Conservation (phyloP, 2,888 invertebrate genomes). For the Galeruca laticollis region DNA sequence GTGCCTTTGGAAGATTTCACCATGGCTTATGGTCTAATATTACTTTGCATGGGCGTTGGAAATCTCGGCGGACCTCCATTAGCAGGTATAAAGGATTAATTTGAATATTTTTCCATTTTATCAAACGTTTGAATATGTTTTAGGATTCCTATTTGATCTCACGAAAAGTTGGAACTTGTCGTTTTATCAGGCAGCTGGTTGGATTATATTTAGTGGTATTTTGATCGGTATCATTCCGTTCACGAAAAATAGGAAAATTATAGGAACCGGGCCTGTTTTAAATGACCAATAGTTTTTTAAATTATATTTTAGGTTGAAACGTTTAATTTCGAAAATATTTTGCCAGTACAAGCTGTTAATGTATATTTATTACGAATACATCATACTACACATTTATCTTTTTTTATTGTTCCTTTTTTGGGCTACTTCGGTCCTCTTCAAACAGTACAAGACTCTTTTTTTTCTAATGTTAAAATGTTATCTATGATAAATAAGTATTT, state of each 20-base stretch:
- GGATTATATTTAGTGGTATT: constrained; percentile 84
- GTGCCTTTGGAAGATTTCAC: constrained; percentile 93
- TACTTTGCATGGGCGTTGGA: constrained; percentile 92
- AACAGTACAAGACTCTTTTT: too few species aligned
- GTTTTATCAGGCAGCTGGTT: constrained; percentile 84
- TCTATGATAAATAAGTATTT: too few species aligned
- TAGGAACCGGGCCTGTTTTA: constrained; percentile 26
- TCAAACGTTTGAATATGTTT: constrained; percentile 45
- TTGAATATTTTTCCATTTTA: neutral
- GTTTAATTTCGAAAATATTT: neutral
- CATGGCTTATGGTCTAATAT: constrained; percentile 89
- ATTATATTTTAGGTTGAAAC: neutral
- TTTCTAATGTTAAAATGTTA: too few species aligned
- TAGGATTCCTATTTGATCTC: constrained; percentile 74
- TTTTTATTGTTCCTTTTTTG: neutral
- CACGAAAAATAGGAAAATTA: constrained; percentile 75
- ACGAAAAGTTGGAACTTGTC: constrained; percentile 82
- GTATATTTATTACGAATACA: constrained; percentile 2
- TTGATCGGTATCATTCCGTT: constrained; percentile 77
- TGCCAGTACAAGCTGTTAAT: constrained; percentile 1
- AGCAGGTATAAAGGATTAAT: constrained; percentile 73
- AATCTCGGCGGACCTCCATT: constrained; percentile 93
- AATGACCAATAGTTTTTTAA: constrained; percentile 8
- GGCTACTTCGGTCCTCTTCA: too few species aligned
- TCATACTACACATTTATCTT: neutral